These are phyloP conservation scores for Deroplatys truncata DNA, from an alignment of 2,888 invertebrate genomes.

Conservation along the genomic window DNA sequence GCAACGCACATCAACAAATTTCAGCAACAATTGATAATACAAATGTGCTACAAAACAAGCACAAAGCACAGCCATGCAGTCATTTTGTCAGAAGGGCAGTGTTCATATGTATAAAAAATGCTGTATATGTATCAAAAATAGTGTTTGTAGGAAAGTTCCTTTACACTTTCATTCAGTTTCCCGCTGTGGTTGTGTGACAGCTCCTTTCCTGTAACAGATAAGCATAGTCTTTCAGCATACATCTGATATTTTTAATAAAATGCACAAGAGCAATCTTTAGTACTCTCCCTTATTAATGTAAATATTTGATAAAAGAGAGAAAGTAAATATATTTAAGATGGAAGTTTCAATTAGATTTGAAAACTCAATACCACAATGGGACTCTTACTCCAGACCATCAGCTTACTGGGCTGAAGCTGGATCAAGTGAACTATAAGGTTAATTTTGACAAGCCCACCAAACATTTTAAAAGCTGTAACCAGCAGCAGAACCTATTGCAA, in stretches of 20 bases:
- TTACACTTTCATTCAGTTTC: not conserved
- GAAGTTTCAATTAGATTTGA: too few relatives aligned
- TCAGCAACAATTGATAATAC: not conserved
- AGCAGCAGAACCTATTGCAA: too few relatives aligned
- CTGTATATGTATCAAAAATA: not conserved
- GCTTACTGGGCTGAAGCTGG: too few relatives aligned
- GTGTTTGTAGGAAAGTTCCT: not conserved
- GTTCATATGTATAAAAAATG: not conserved
- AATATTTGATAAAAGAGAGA: too few relatives aligned
- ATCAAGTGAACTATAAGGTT: too few relatives aligned
- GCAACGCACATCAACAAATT: not conserved
- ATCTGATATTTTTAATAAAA: not conserved
- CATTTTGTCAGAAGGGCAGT: not conserved
- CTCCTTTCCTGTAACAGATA: not conserved
- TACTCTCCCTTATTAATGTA: too few relatives aligned
- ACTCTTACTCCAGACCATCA: too few relatives aligned
- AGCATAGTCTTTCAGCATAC: not conserved
- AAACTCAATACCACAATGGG: too few relatives aligned
- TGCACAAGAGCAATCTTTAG: too few relatives aligned
- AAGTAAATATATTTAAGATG: too few relatives aligned
- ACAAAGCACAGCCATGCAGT: not conserved
- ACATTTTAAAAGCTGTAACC: too few relatives aligned
- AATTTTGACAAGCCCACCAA: too few relatives aligned
- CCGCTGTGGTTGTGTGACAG: not conserved
- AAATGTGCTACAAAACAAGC: not conserved